Evolutionary conservation across 2,888 invertebrate genomes (phyloP).

Genomic region (Stramonita haemastoma): DNA sequence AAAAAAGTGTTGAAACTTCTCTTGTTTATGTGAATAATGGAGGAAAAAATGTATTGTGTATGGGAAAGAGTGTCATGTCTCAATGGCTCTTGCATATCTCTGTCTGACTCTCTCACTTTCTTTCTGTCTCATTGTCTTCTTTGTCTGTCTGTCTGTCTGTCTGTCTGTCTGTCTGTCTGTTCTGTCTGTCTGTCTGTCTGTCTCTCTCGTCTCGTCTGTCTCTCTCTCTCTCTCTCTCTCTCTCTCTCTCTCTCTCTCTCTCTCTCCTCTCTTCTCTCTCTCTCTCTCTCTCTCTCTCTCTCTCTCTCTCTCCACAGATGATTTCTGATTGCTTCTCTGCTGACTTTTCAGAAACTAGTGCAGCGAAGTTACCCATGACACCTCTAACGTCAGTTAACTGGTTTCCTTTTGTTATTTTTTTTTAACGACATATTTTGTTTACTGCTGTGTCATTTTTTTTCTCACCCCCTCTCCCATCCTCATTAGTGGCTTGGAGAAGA

Average conservation of each 20-base stretch:
- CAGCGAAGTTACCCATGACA: constrained; percentile 8
- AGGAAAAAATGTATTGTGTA: too few relatives aligned
- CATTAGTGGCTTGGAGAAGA: constrained; percentile 16
- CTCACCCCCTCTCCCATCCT: too few relatives aligned
- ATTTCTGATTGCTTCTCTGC: not conserved
- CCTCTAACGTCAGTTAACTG: constrained; percentile 11
- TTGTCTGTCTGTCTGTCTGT: not conserved
- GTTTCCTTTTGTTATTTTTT: not conserved
- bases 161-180: not conserved
- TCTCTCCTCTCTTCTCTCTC: constrained; percentile 28
- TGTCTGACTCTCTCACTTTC: not conserved
- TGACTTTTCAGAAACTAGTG: constrained; percentile 37
- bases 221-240: constrained; percentile 1
- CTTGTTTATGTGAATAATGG: too few relatives aligned
- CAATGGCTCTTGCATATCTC: not conserved
- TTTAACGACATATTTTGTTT: not conserved
- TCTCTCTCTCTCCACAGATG: not conserved
- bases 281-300: constrained; percentile 14
- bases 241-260: constrained; percentile 38
- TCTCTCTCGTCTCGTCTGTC: not conserved
- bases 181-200: not conserved
- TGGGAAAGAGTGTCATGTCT: too few relatives aligned
- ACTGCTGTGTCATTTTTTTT: not conserved
- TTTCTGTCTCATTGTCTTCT: not conserved
- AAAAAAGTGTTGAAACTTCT: too few relatives aligned